Evolutionary conservation across 2,888 invertebrate species (phyloP), one percentile per base, ranked within the genome.

Genomic region (Caenorhabditis imperialis): DNA sequence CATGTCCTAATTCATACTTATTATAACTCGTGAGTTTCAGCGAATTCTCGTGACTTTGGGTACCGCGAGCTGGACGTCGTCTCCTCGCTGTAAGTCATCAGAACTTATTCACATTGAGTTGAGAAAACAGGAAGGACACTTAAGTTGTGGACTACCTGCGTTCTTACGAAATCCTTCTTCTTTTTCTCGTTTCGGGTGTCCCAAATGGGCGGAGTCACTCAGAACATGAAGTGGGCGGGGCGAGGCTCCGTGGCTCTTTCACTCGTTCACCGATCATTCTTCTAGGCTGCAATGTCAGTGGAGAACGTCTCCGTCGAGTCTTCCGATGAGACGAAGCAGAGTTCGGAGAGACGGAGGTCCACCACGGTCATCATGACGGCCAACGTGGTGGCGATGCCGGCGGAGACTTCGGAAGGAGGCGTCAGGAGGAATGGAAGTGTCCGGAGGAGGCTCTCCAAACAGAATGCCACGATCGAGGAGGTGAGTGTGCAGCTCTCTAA

Each of bases 381-480:
- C 38, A 73, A 73, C 25, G 58, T 73, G 45, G 51, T 53, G 25
- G 62, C 42, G 14, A 23, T 62, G 55, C 44, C 61, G n/a, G 23
- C 40, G 23, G 44, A 35, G n/a, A n/a, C 22, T 1, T 22, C 38
- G 8, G 53, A n/a, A 18, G 60, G 37, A 6, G 53, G 60, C 16
- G 18, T 73, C 5, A 20, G 55, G 18, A 33, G 67, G 22, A 73
- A 48, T 44, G 73, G 67, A 48, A 61, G 55, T 30, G 44, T 70
- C 30, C 35, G 78, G 30, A 53, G 78, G 40, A 44, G 71, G 42
- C 60, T 78, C 2, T 78, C 78, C 8, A 78, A 78, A 57, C 78
- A 78, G 44, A 75, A 76, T 48, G 76, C 72, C 12, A 74, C 74
- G 18, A 61, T 74, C 35, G 78, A 78, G 45, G 76, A 77, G 62